phyloP scores from a whole-genome alignment of 2,113 vertebrate species.

The Pygoscelis antarcticus region DNA sequence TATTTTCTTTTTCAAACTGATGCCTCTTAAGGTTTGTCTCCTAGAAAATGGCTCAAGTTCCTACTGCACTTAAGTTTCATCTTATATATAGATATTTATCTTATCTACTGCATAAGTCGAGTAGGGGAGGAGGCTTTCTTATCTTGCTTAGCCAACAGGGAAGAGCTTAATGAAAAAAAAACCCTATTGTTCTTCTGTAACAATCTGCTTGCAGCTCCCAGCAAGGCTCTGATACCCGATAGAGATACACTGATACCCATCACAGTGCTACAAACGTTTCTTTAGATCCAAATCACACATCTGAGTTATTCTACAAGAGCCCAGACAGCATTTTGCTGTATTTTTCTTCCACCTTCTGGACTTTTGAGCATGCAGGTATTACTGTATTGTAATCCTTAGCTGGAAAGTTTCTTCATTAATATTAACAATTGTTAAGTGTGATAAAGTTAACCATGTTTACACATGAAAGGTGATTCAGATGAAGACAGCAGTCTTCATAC shows the following conservation, averaged over 20 bases:
- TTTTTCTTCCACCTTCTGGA: not conserved
- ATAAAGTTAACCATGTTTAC: not conserved
- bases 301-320: not conserved
- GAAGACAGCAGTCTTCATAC: not conserved
- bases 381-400: not conserved
- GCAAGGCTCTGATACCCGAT: not conserved
- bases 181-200: not conserved
- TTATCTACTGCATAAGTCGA: conserved; percentile 16
- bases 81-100: conserved; percentile 9
- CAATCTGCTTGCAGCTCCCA: not conserved
- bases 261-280: not conserved
- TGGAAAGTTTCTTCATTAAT: not conserved
- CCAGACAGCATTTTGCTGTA: not conserved
- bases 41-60: not conserved
- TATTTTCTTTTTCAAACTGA: not conserved
- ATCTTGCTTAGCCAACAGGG: not conserved
- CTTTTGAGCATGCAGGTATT: not conserved
- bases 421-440: not conserved
- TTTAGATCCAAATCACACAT: not conserved
- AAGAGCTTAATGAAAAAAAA: conserved; percentile 28
- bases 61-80: not conserved
- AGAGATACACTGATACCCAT: not conserved
- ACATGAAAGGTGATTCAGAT: not conserved
- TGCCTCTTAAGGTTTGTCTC: not conserved
- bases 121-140: not conserved